Evolutionary conservation across 37 sponge, comb jelly and placozoan species (phyloP), one percentile per base, ranked within the genome.

Genomic region (Agelas oroides): DNA sequence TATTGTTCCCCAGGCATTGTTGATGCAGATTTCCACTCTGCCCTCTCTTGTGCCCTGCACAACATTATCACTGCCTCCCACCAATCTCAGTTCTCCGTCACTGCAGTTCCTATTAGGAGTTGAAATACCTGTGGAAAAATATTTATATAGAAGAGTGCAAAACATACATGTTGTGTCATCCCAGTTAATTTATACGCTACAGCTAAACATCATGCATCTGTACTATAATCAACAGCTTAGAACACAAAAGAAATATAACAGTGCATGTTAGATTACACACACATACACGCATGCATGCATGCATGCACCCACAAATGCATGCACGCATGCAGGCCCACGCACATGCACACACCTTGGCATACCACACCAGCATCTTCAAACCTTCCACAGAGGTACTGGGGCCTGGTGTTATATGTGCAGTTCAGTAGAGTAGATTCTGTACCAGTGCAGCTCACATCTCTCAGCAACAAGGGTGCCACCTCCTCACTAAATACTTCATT

Each of bases 1-100:
- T 1, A 80, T 36, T 8, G 70, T 80, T 5, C 81, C 81, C 81
- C 81, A 80, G n/a, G 81, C 81, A 69, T 68, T 56, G 54, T 80
- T 80, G 17, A 80, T 19, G 39, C 81, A 80, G 25, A 80, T 34
- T 33, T 80, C 70, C 31, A 80, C 35, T 57, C 70, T 80, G 21
- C 81, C 81, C 5, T 65, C 53, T 40, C 65, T 63, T 3, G 56
- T 58, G 14, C 12, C 20, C 3, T 1, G 5, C 34, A 18, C 1
- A 13, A 53, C 23, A 41, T 53, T 30, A 0, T 65, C 67, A 33
- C 35, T 53, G 20, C 53, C n/a, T 24, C 20, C 15, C 12, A 57
- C 25, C 13, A 80, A 24, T 12, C 62, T 61, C 62, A 61, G 25
- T 2, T 61, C 62, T 12, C 62, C 62, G 11, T 23, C 27, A 27